Evolutionary conservation across 1,140 invertebrate genomes (phyloP).

Genomic region (Pogonus chalceus): DNA sequence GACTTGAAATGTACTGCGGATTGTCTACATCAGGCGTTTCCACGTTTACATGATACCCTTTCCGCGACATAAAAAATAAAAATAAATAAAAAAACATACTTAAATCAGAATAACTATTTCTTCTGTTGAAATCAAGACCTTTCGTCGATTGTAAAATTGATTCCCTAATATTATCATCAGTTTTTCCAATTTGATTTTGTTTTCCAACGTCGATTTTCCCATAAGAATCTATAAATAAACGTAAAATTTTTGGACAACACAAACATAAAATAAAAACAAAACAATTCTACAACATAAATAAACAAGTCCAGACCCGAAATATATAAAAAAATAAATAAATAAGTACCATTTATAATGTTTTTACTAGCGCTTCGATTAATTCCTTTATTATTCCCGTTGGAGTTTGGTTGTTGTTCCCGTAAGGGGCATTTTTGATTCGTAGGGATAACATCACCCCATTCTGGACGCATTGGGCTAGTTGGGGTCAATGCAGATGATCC

Average conservation of each 20-base stretch:
- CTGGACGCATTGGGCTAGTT: background rate
- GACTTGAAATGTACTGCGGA: too few species aligned
- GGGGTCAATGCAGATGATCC: background rate
- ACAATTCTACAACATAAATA: background rate
- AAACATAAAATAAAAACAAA: constrained; percentile 6
- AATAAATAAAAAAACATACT: constrained; percentile 39
- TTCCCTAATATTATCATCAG: constrained; percentile 29
- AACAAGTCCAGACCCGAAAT: background rate
- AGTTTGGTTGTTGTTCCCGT: constrained; percentile 29
- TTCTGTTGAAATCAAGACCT: constrained; percentile 47
- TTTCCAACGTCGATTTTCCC: constrained; percentile 25
- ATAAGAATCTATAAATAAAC: constrained; percentile 21
- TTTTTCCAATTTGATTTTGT: constrained; percentile 15
- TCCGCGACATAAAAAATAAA: background rate
- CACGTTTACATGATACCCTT: background rate
- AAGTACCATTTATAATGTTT: background rate
- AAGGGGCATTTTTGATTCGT: constrained; percentile 17
- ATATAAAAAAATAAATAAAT: background rate
- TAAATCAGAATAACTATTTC: constrained; percentile 54
- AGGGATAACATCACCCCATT: background rate
- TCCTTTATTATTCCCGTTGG: background rate
- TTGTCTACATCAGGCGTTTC: too few species aligned
- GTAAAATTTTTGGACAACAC: background rate
- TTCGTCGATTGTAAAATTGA: constrained; percentile 33
- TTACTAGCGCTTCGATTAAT: background rate